Evolutionary conservation across 2,888 invertebrate genomes (phyloP).

Genomic region (Syrista parreyssii): DNA sequence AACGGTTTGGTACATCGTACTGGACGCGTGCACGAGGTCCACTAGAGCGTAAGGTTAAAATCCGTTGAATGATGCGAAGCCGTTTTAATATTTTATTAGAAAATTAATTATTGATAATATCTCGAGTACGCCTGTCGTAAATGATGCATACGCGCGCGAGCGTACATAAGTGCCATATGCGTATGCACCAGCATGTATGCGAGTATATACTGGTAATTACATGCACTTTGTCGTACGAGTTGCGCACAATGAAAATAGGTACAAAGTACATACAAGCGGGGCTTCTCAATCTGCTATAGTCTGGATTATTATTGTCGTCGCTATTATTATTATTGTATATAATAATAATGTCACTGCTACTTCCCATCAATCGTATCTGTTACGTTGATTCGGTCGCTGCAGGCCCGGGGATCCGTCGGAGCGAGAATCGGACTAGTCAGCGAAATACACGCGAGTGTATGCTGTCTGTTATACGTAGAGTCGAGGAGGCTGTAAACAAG

Average conservation of each 20-base stretch:
- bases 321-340: background rate
- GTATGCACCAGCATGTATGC: background rate
- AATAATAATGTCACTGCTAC: background rate
- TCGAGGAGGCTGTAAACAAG: background rate
- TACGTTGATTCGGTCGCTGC: background rate
- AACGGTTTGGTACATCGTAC: slow-evolving; percentile 2
- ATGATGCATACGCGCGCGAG: background rate
- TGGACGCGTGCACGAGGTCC: slow-evolving; percentile 23
- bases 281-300: background rate
- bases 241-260: background rate
- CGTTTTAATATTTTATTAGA: slow-evolving; percentile 26
- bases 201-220: background rate
- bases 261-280: background rate
- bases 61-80: slow-evolving; percentile 12
- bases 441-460: background rate
- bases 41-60: slow-evolving; percentile 20
- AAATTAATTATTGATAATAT: background rate
- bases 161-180: background rate
- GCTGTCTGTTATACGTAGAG: background rate
- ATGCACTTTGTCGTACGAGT: background rate
- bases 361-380: background rate
- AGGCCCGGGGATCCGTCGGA: background rate
- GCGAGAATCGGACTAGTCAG: background rate
- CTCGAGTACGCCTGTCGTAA: background rate
- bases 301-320: background rate